Conservation (phyloP, 2,888 invertebrate genomes). For the Mylabris sibirica region DNA sequence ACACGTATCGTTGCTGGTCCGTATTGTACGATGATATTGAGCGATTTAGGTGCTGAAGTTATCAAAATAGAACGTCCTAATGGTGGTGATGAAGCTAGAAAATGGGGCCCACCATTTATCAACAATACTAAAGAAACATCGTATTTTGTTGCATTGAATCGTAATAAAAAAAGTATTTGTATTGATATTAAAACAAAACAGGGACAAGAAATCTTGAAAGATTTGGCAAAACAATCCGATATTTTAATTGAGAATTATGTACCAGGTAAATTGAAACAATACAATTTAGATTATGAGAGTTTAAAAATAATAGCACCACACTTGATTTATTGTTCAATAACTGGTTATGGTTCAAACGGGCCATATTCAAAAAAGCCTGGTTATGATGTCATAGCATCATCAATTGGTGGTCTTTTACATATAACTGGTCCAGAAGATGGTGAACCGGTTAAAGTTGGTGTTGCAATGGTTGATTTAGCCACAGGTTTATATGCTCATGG, state of each 20-base stretch:
- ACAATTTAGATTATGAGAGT: conserved; percentile 82
- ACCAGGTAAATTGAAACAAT: conserved; percentile 82
- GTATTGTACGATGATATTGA: conserved; percentile 91
- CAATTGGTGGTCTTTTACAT: conserved; percentile 87
- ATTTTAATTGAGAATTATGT: conserved; percentile 93
- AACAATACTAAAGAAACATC: conserved; percentile 71
- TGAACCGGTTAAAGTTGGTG: conserved; percentile 89
- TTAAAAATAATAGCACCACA: conserved; percentile 75
- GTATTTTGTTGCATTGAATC: conserved; percentile 88
- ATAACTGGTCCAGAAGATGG: conserved; percentile 87
- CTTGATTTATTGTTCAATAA: conserved; percentile 92
- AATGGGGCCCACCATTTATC: conserved; percentile 93
- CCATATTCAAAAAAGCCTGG: conserved; percentile 90
- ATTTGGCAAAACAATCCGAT: conserved; percentile 81
- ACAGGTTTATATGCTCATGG: conserved; percentile 96
- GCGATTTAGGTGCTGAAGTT: conserved; percentile 92
- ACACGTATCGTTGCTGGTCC: conserved; percentile 93
- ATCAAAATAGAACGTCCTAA: conserved; percentile 90
- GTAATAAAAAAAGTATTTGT: conserved; percentile 93
- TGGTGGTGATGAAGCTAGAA: conserved; percentile 85
- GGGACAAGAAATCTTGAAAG: conserved; percentile 72
- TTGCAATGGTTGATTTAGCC: conserved; percentile 90
- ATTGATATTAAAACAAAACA: conserved; percentile 78
- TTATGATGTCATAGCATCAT: conserved; percentile 95
- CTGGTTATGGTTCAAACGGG: conserved; percentile 89